phyloP scores from a whole-genome alignment of 2,113 vertebrate species.

The Odobenus rosmarus region DNA sequence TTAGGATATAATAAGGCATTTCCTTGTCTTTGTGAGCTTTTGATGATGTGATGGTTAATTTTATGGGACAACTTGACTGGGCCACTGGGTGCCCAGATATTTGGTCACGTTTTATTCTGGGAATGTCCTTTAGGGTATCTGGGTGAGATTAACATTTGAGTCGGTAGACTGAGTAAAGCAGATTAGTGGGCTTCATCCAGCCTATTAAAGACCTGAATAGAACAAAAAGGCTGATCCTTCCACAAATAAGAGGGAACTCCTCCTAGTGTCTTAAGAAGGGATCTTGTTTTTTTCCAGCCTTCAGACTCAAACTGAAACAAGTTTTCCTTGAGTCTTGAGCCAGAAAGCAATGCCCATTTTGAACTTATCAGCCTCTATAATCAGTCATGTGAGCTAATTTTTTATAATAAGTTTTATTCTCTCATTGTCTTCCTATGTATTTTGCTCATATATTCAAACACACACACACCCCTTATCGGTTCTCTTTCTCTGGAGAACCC shows the following conservation, averaged over 20 bases:
- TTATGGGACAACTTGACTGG: background rate
- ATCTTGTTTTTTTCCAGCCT: background rate
- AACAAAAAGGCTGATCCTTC: background rate
- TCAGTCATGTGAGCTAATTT: background rate
- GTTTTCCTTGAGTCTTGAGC: background rate
- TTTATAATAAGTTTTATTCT: background rate
- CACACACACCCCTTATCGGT: background rate
- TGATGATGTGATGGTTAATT: background rate
- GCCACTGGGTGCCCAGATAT: background rate
- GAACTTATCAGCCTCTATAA: background rate
- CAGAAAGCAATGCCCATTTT: background rate
- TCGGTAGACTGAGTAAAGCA: background rate
- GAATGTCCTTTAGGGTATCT: background rate
- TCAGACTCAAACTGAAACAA: background rate
- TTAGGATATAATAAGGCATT: conserved; percentile 8
- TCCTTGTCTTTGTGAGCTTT: background rate
- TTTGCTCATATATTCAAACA: background rate
- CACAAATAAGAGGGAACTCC: background rate
- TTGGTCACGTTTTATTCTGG: background rate
- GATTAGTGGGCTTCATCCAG: background rate
- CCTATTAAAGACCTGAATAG: background rate
- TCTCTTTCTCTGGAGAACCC: background rate
- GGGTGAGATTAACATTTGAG: background rate
- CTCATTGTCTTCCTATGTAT: background rate
- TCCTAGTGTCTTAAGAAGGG: background rate